Evolutionary conservation across 2,113 vertebrate genomes (phyloP), one percentile per base, ranked within the genome.

Genomic region (Ameiurus melas): DNA sequence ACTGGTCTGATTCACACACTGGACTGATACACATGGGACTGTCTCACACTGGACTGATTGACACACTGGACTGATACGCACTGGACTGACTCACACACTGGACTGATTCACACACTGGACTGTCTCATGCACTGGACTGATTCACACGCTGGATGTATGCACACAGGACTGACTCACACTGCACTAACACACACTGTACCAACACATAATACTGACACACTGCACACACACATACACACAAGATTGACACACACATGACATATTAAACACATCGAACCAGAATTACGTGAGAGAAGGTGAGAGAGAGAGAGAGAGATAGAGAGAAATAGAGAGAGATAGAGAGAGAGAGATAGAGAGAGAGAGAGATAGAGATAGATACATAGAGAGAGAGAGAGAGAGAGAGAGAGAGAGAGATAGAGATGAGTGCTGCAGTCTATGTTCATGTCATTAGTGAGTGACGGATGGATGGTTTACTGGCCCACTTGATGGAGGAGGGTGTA

Each of bases 371-470:
- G n/a, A n/a, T n/a, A n/a, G n/a, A n/a, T n/a, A n/a, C n/a, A n/a
- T n/a, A n/a, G n/a, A n/a, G n/a, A n/a, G n/a, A n/a, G n/a, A n/a
- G n/a, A n/a, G n/a, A n/a, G n/a, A n/a, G n/a, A n/a, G 57, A 62
- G 80, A 22, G 33, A 39, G 57, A 83, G 80, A 25, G 33, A 58
- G 80, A 39, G 80, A 83, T 33, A 27, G 82, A 47, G 39, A 62
- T 16, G 14, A 17, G 12, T 7, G 22, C 55, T n/a, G n/a, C n/a
- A 64, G 81, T 66, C 39, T 30, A 20, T 84, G 60, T 84, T 51
- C 36, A 84, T 66, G 83, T 51, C 60, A 66, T 84, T 53, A 84
- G 62, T 8, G 16, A 66, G 22, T 84, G 83, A 84, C 14, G 14
- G 43, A 68, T 84, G 83, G 62, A 51, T 25, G 57, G 57, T 84